phyloP scores from a whole-genome alignment of 1,140 invertebrate genomes.

The Lepidurus apus region DNA sequence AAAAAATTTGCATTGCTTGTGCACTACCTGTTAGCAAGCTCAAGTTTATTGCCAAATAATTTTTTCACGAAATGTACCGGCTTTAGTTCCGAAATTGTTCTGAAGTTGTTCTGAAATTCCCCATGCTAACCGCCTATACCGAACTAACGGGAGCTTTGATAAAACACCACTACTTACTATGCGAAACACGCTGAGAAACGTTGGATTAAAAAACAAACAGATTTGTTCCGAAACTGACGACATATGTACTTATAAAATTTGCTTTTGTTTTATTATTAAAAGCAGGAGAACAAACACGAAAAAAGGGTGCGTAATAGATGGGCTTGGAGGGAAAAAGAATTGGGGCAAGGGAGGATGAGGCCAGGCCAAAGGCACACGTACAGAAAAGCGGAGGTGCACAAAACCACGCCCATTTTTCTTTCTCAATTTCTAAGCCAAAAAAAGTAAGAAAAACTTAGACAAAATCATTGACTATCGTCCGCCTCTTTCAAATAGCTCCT shows the following conservation, averaged over 20 bases:
- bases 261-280: constrained; percentile 6
- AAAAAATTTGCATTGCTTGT: no score
- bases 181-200: no score
- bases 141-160: no score
- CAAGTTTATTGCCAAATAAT: no score
- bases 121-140: no score
- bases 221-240: background rate
- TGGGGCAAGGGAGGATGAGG: background rate
- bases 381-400: constrained; percentile 20
- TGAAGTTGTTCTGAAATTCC: no score
- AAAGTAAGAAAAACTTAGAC: background rate
- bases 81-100: no score
- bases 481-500: background rate
- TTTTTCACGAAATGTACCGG: no score
- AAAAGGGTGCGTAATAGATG: constrained; percentile 7
- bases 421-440: background rate
- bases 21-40: no score
- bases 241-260: background rate
- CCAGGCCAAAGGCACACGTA: background rate
- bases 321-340: background rate
- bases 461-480: background rate
- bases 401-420: constrained; percentile 13
- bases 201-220: no score
- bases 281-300: background rate
- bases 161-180: no score